Conservation (phyloP, 2,888 invertebrate genomes). For the Lobophora halterata region DNA sequence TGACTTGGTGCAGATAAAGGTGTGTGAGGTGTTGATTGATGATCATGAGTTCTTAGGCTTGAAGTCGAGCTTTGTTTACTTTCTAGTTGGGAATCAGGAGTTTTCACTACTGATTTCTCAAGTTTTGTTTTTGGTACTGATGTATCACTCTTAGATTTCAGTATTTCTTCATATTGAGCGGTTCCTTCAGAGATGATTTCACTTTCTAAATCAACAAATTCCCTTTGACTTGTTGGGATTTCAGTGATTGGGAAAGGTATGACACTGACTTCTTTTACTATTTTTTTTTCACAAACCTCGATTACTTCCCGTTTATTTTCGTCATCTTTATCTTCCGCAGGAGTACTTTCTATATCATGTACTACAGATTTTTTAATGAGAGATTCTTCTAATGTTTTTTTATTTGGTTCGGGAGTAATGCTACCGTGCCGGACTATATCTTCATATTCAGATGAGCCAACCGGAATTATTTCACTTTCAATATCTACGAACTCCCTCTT, state of each 20-base stretch:
- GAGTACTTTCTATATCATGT: constrained; percentile 44
- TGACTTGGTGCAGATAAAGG: constrained; percentile 83
- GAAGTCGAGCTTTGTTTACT: constrained; percentile 82
- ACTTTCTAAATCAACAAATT: constrained; percentile 71
- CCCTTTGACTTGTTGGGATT: constrained; percentile 72
- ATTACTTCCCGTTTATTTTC: constrained; percentile 38
- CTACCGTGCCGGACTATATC: constrained; percentile 60
- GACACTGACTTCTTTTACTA: constrained; percentile 53
- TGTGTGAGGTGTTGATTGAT: constrained; percentile 80
- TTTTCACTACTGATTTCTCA: constrained; percentile 65
- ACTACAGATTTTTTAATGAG: constrained; percentile 46
- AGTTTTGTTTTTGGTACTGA: constrained; percentile 73
- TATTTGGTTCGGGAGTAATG: constrained; percentile 63
- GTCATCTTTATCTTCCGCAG: constrained; percentile 21
- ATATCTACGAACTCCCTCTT: constrained; percentile 73
- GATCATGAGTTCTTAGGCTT: constrained; percentile 77
- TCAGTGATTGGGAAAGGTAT: constrained; percentile 75
- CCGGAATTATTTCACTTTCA: constrained; percentile 71
- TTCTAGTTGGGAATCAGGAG: constrained; percentile 64
- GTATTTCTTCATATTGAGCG: constrained; percentile 72
- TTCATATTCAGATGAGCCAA: constrained; percentile 69
- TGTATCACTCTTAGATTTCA: constrained; percentile 75
- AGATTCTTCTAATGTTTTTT: constrained; percentile 44
- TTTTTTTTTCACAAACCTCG: constrained; percentile 62
- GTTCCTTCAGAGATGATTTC: constrained; percentile 70